These are phyloP conservation scores for Pseudobourletiella spinata DNA, from an alignment of 1,140 invertebrate genomes.

Conservation along the genomic window DNA sequence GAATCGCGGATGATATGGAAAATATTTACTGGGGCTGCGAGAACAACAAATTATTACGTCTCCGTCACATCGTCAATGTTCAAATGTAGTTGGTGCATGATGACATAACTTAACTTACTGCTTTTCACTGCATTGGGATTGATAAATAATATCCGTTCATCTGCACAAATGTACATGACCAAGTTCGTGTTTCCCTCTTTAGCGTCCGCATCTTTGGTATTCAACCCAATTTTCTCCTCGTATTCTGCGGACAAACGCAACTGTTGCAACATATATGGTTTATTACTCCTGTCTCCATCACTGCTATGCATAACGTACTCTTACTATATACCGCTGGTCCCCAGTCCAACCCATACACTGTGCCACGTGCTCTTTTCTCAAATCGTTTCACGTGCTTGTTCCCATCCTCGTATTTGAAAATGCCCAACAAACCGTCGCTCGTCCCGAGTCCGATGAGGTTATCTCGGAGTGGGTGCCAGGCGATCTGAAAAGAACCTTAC, in stretches of 20 bases:
- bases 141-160: not conserved
- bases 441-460: constrained; percentile 28
- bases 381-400: constrained; percentile 13
- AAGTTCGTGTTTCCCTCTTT: not conserved
- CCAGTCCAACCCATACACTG: constrained; percentile 30
- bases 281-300: not conserved
- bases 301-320: not conserved
- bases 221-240: not conserved
- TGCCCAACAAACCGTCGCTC: constrained; percentile 25
- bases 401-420: constrained; percentile 21
- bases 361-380: constrained; percentile 18
- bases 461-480: constrained; percentile 28
- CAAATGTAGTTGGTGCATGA: not conserved
- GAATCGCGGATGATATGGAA: not conserved
- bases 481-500: constrained; percentile 11
- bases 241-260: too few species aligned
- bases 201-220: not conserved
- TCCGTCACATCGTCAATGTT: not conserved
- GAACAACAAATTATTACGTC: not conserved
- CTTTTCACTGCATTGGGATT: too few species aligned
- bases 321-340: constrained; percentile 15
- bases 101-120: too few species aligned
- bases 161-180: not conserved
- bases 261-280: not conserved
- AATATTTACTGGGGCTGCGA: not conserved